These are phyloP conservation scores for Drosophila nasuta DNA, from an alignment of 1,140 invertebrate species.

Conservation along the genomic window DNA sequence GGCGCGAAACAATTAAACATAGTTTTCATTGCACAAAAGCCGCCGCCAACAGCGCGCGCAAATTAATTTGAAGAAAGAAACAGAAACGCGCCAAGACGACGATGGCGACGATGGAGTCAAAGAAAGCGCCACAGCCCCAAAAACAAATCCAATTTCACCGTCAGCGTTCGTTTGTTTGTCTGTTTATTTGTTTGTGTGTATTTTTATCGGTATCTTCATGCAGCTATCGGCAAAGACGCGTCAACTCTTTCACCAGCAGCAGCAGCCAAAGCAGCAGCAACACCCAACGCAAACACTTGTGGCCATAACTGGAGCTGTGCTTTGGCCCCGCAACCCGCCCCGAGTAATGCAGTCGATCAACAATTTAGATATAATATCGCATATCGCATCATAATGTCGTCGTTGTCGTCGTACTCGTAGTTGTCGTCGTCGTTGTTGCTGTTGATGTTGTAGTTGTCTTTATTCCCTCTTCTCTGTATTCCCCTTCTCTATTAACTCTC, in stretches of 20 bases:
- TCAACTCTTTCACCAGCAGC: constrained; percentile 66
- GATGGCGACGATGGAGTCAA: constrained; percentile 37
- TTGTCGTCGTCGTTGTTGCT: constrained; percentile 20
- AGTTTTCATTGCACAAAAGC: constrained; percentile 83
- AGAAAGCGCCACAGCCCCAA: constrained; percentile 71
- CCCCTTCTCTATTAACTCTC: not conserved
- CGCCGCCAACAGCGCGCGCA: constrained; percentile 67
- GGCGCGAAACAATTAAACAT: constrained; percentile 83
- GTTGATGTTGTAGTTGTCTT: not conserved
- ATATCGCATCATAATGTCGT: constrained; percentile 82
- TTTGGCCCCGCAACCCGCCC: constrained; percentile 22
- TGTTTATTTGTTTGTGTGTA: constrained; percentile 40
- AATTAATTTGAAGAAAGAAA: constrained; percentile 72
- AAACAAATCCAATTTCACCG: constrained; percentile 76
- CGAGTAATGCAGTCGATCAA: constrained; percentile 76
- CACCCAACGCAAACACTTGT: constrained; percentile 60
- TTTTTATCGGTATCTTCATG: constrained; percentile 60
- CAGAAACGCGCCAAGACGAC: not conserved
- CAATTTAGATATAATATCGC: constrained; percentile 84
- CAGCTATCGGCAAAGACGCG: constrained; percentile 43
- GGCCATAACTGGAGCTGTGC: constrained; percentile 75
- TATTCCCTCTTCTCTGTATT: not conserved
- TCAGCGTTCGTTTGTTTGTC: constrained; percentile 36
- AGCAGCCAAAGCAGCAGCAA: constrained; percentile 41
- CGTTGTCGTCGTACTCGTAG: constrained; percentile 34